Base-by-base conservation (phyloP, 2,888 invertebrate species). In the Erebia epiphron region DNA sequence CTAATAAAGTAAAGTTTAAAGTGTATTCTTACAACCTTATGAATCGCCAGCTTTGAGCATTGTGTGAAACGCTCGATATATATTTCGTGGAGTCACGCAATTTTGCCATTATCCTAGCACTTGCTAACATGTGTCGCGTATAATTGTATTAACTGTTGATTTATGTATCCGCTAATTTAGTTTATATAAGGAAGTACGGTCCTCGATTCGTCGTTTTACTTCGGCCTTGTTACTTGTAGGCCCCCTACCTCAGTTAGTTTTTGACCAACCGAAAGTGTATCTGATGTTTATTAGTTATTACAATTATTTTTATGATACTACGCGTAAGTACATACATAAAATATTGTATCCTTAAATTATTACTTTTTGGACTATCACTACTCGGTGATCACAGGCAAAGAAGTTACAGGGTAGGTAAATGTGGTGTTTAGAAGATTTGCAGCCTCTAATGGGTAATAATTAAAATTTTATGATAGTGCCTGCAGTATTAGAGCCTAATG, bases 41-140 rank as follows among this genome's bases (percentile, higher is more conserved):
- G 86, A 86, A 84, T 80, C 80, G 80, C 79, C 74, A 78, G 85
- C 83, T 86, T 88, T 88, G 84, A 85, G 86, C 85, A 79, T 75
- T 70, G 85, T 79, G 81, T 82, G 80, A 81, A 84, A 81, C 79
- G 78, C 80, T 79, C 79, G 83, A 81, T 83, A 84, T 89, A 35
- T 35, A 86, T 88, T 87, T 84, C 73, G 82, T 76, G 67, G 70
- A 74, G 76, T 80, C 92, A 92, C 90, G 92, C 92, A 83, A 91
- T 75, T 68, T 67, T 26, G 69, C 75, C 68, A 75, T 77, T 71
- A 75, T 69, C 71, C 69, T 63, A 72, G 72, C 69, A 62, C 46
- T 62, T 68, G 71, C 71, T 67, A 74, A 75, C 77, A 74, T 70
- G 73, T 76, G 75, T 70, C 74, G 69, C 73, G 54, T 65, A 68